Percentiles rank a stretch among this genome's conserved stretches.
phyloP scores from a whole-genome alignment of 2,797 vertebrate genomes.

The Poliocrania exsul region DNA sequence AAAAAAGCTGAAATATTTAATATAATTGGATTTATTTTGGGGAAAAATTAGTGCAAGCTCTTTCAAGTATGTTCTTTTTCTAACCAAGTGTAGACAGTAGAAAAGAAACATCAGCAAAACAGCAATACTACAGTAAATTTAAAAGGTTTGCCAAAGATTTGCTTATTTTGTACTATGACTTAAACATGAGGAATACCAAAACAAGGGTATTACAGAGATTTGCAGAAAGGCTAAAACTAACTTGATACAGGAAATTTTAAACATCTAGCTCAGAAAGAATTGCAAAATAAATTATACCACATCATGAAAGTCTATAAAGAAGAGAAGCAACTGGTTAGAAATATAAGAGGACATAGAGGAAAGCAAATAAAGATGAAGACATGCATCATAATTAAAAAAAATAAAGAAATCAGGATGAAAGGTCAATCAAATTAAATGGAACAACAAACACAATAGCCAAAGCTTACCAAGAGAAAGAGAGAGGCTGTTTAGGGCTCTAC shows the following conservation, averaged over 20 bases:
- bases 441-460: background rate
- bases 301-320: background rate
- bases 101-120: background rate
- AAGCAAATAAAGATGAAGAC: background rate
- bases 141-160: background rate
- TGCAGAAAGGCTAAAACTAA: background rate
- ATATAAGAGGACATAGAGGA: background rate
- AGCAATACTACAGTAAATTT: background rate
- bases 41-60: background rate
- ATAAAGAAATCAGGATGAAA: background rate
- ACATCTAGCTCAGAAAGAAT: background rate
- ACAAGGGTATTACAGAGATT: background rate
- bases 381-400: background rate
- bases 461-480: background rate
- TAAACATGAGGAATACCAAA: background rate
- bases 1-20: background rate
- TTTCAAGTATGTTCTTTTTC: background rate
- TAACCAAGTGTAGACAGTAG: background rate
- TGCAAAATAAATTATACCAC: background rate
- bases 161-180: background rate
- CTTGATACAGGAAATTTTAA: background rate
- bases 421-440: background rate
- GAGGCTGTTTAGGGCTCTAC: background rate
- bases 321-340: background rate
- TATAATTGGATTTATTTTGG: background rate